Evolutionary conservation across 37 sponge, comb jelly and placozoan genomes (phyloP), one percentile per base, ranked within the genome.

Genomic region (Cliona cf. orientalis): DNA sequence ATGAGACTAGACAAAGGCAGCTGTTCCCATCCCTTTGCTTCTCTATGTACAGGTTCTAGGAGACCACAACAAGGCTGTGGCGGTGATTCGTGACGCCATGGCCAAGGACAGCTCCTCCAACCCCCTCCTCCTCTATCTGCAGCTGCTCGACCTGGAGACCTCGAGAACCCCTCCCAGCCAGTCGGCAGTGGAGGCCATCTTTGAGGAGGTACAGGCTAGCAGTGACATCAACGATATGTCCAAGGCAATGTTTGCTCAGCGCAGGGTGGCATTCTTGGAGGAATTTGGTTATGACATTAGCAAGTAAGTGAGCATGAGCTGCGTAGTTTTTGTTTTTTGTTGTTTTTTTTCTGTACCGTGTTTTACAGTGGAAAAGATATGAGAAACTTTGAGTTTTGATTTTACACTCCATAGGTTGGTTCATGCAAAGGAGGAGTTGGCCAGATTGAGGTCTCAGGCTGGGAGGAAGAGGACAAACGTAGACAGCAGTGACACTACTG

Each of bases 61-160:
- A 7, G 91, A 93, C 43, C 55, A 73, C 5, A 53, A 6, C 22
- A 72, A 56, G 53, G 87, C 76, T 25, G 22, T 66, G 23, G 25
- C 34, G 6, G 55, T 86, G 21, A 26, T 93, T 56, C 46, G 26
- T 25, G 84, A 80, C 21, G 94, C 87, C 2, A 71, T 93, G 23
- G 87, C 77, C 11, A 74, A 81, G 36, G 87, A 90, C 66, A 6
- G 61, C 23, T 78, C 82, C 7, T 78, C 82, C 7, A 89, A 85
- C 46, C 26, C 44, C 31, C 57, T 69, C 2, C 66, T 93, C 34
- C 66, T 93, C 34, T 90, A 90, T 35, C 64, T 82, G 41, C 91
- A 90, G 42, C 72, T 92, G 80, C 74, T 90, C 42, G 87, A 86
- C 45, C 64, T 93, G 17, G 90, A 86, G 62, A 5, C 84, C 29